Evolutionary conservation across 2,888 invertebrate genomes (phyloP).

Genomic region (Drosophila leonis): DNA sequence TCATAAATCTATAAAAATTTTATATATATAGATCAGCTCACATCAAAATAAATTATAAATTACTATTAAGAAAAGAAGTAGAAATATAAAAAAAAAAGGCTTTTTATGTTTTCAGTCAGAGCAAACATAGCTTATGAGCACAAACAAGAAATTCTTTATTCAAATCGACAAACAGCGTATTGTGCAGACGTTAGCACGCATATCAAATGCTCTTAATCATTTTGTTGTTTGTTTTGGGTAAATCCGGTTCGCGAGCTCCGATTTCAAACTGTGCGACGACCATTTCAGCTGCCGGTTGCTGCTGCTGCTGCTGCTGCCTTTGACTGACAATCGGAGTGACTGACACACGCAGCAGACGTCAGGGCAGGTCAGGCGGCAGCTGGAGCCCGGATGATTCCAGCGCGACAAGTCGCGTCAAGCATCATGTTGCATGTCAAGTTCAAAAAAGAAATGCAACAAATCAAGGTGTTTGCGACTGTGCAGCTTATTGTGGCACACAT

Average conservation of each 20-base stretch:
- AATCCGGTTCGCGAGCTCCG: conserved; percentile 70
- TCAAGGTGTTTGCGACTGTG: conserved; percentile 12
- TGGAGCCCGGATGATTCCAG: conserved; percentile 10
- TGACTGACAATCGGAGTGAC: conserved; percentile 57
- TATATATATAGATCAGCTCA: too few species aligned
- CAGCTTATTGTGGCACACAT: conserved; percentile 59
- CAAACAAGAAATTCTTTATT: neutral
- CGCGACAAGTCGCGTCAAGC: conserved; percentile 37
- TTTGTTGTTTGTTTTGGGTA: conserved; percentile 41
- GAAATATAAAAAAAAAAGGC: too few species aligned
- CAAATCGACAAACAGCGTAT: neutral
- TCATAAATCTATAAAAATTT: neutral
- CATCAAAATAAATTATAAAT: too few species aligned
- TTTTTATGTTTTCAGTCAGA: neutral
- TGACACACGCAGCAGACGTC: conserved; percentile 57
- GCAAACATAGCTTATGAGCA: too few species aligned
- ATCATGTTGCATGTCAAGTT: conserved; percentile 55
- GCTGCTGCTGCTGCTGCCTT: conserved; percentile 26
- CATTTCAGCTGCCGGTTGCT: conserved; percentile 28
- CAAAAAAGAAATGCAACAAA: conserved; percentile 19
- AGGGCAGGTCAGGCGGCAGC: conserved; percentile 59
- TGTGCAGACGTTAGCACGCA: neutral
- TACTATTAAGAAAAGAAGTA: too few species aligned
- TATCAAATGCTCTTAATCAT: neutral
- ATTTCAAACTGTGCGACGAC: conserved; percentile 57